Base-by-base conservation (phyloP, 2,113 vertebrate genomes). In the Equus quagga region DNA sequence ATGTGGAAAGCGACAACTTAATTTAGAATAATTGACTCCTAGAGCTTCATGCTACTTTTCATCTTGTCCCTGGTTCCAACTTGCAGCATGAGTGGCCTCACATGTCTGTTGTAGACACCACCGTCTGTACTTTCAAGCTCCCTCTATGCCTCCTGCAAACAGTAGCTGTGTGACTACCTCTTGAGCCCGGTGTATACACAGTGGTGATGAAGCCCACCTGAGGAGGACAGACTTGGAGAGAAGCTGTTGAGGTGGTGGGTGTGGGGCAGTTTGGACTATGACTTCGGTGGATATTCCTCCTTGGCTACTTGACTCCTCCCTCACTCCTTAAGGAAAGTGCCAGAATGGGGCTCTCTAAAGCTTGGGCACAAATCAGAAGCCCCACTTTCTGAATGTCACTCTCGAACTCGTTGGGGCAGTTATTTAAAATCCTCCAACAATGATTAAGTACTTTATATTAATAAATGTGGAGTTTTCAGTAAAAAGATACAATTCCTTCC, bases 31-130 rank as follows among this genome's bases (percentile, higher is more conserved):
- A n/a, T 10, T 19, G 13, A 49, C 36, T 28, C 51, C 51, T 56
- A 26, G 15, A 69, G 8, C 11, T 6, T 80, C 24, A 19, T 7
- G 24, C 9, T 85, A n/a, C 15, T 72, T 70, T 76, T 54, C 49
- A 67, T 65, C 18, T 33, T 15, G 15, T 2, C 26, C 21, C 28
- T 46, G 24, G 17, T 14, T 76, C 79, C 1, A 36, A 13, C 8
- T 7, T 21, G 31, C 6, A 33, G 33, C 9, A 13, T 0, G 9
- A 72, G 26, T 4, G 10, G 17, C 14, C 36, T 41, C 12, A 0
- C 3, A 1, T 14, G 8, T 17, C 31, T 5, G 12, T 3, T 8
- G 33, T 17, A 14, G n/a, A 46, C 5, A 21, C 18, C 4, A 0
- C 33, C 9, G 8, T 1, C 23, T 60, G 13, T 23, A 21, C 3